A percentile compares a stretch with the other conserved stretches of the same genome.
Evolutionary conservation across 2,113 vertebrate genomes (phyloP).

Genomic region (Oncorhynchus keta): DNA sequence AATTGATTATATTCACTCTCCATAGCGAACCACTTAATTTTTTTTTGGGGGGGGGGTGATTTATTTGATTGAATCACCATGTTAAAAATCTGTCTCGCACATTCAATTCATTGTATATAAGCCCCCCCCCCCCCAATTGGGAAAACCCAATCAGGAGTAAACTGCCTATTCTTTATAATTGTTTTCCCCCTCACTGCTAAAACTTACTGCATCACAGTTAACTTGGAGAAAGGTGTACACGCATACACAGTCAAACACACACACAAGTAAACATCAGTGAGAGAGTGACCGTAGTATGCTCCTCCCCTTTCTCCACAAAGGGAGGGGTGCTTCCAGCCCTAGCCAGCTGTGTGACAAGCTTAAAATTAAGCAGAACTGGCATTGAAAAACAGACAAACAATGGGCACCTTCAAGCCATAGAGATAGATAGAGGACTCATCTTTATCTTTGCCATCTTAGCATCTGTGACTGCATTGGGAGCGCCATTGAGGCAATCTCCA

Average conservation of each 20-base stretch:
- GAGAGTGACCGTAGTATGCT: neutral
- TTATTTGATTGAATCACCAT: neutral
- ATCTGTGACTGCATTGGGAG: no score
- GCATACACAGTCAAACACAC: neutral
- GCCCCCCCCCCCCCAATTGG: no score
- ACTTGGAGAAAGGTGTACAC: neutral
- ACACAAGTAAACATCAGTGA: neutral
- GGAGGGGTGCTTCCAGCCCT: neutral
- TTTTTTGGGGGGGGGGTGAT: neutral
- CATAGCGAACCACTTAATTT: neutral
- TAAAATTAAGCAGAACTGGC: neutral
- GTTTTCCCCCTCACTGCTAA: neutral
- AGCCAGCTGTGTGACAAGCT: neutral
- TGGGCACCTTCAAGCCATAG: no score
- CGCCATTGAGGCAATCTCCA: no score
- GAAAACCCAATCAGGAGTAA: neutral
- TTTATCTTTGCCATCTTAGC: no score
- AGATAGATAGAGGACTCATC: no score
- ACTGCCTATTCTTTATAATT: neutral
- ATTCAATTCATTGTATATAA: neutral
- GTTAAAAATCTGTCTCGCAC: neutral
- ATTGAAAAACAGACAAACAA: neutral
- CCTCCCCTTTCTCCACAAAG: slow-evolving; percentile 1
- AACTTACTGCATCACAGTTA: neutral
- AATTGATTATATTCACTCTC: neutral